phyloP scores from a whole-genome alignment of 2,797 vertebrate species.

The Centroberyx gerrardi region DNA sequence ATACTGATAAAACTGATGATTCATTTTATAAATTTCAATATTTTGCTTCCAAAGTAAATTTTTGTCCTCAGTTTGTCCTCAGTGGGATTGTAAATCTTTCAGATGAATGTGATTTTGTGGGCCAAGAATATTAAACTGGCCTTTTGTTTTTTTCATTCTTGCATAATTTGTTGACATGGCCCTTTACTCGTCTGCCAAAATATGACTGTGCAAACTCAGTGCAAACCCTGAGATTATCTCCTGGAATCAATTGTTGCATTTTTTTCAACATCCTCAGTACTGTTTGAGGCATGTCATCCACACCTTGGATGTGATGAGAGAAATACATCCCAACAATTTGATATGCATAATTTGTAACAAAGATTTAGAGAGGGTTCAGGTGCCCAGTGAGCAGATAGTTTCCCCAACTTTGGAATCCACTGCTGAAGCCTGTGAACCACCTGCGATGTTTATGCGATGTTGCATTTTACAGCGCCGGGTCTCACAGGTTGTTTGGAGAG shows the following conservation, averaged over 20 bases:
- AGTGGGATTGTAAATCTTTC: not conserved
- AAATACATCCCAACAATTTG: not conserved
- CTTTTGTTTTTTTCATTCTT: not conserved
- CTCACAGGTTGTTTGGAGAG: not conserved
- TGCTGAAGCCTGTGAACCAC: not conserved
- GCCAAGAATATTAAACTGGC: not conserved
- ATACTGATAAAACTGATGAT: no score
- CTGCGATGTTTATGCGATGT: conserved; percentile 1
- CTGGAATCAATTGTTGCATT: no score
- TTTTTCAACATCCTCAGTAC: no score
- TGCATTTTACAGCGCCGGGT: not conserved
- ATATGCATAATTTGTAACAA: not conserved
- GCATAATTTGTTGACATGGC: not conserved
- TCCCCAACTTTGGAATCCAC: conserved; percentile 4
- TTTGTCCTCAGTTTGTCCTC: not conserved
- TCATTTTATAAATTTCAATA: no score
- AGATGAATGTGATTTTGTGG: not conserved
- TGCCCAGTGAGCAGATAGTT: not conserved
- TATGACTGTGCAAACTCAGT: no score
- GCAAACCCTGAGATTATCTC: no score
- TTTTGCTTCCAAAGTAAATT: no score
- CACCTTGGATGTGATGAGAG: not conserved
- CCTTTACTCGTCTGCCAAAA: no score
- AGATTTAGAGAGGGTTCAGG: conserved; percentile 2
- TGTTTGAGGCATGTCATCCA: no score